phyloP scores from a whole-genome alignment of 2,797 vertebrate genomes.

The Pseudotriccus pelzelni region DNA sequence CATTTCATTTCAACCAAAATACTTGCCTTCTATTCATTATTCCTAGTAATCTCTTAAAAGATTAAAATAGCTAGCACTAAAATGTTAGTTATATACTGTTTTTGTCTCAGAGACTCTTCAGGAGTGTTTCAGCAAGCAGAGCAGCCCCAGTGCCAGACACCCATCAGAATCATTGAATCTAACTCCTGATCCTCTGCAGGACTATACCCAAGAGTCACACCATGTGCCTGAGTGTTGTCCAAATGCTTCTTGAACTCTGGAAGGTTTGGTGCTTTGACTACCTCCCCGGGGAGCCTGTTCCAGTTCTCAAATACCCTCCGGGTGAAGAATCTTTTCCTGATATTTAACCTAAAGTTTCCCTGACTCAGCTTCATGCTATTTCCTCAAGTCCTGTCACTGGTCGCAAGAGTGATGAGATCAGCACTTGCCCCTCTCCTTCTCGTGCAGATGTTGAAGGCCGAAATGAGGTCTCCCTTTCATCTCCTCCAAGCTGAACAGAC shows the following conservation, averaged over 20 bases:
- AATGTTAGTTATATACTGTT: background rate
- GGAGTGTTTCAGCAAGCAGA: fast-evolving
- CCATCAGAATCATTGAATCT: background rate
- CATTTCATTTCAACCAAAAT: background rate
- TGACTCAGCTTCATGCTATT: background rate
- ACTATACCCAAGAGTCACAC: background rate
- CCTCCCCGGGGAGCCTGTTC: background rate
- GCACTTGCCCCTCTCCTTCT: background rate
- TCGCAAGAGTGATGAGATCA: background rate
- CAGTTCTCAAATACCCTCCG: background rate
- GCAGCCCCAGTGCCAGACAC: background rate
- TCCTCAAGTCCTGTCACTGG: background rate
- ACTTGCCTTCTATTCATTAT: background rate
- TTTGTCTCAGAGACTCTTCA: background rate
- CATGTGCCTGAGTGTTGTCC: background rate
- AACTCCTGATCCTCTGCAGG: background rate
- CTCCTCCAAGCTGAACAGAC: background rate
- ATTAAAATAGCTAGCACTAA: background rate
- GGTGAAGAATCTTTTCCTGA: background rate
- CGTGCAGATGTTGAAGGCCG: background rate
- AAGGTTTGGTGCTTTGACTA: background rate
- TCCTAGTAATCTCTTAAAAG: background rate
- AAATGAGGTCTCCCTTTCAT: background rate
- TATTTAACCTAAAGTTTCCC: background rate
- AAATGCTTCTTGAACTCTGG: background rate